Evolutionary conservation across 2,888 invertebrate species (phyloP).

Genomic region (Erebia aethiops): DNA sequence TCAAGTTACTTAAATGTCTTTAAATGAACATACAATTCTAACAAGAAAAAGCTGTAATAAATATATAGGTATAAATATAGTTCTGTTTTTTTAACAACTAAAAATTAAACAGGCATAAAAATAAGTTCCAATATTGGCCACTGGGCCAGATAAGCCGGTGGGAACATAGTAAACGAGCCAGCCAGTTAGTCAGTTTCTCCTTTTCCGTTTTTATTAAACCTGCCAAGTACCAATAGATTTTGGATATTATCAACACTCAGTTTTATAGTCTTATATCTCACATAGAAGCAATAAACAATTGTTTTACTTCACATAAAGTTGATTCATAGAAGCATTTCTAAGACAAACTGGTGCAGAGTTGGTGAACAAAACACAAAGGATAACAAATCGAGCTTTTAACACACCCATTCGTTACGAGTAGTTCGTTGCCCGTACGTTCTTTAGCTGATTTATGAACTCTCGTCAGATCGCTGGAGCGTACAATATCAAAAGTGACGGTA

Average conservation of each 20-base stretch:
- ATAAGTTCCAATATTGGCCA: too few relatives aligned
- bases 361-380: slow-evolving; percentile 48
- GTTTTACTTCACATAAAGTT: slow-evolving; percentile 11
- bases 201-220: too few relatives aligned
- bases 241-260: neutral
- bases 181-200: too few relatives aligned
- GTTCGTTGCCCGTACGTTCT: slow-evolving; percentile 37
- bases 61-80: too few relatives aligned
- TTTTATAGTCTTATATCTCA: neutral
- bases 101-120: too few relatives aligned
- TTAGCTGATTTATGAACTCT: slow-evolving; percentile 46
- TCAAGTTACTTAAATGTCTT: too few relatives aligned
- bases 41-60: too few relatives aligned
- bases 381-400: slow-evolving; percentile 63
- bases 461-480: slow-evolving; percentile 49
- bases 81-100: too few relatives aligned
- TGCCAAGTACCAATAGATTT: neutral
- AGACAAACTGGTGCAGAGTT: slow-evolving; percentile 44
- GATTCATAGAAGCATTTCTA: slow-evolving; percentile 42
- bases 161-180: too few relatives aligned
- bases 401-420: slow-evolving; percentile 43
- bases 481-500: slow-evolving; percentile 39
- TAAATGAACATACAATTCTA: too few relatives aligned
- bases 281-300: slow-evolving; percentile 2
- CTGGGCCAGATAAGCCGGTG: too few relatives aligned